phyloP scores from a whole-genome alignment of 2,113 vertebrate genomes.

The Ciconia boyciana region DNA sequence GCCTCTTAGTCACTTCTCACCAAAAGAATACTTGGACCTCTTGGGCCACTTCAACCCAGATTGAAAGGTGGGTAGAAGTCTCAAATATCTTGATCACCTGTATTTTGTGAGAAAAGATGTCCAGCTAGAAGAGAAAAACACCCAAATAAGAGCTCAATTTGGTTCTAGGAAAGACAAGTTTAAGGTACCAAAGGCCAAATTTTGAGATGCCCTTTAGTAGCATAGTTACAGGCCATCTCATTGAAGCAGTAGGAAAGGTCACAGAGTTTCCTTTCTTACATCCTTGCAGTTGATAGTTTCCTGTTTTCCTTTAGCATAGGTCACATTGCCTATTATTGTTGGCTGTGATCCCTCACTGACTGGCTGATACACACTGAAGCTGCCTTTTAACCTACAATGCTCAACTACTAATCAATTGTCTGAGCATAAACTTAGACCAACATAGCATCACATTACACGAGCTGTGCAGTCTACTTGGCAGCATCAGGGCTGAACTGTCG shows the following conservation, averaged over 20 bases:
- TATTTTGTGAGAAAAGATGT: neutral
- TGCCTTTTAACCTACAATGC: constrained; percentile 10
- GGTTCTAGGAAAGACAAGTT: neutral
- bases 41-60: neutral
- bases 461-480: neutral
- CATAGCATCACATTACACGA: neutral
- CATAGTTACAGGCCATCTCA: neutral
- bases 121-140: neutral
- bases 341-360: neutral
- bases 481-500: neutral
- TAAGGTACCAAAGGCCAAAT: neutral
- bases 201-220: neutral
- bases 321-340: neutral
- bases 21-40: neutral
- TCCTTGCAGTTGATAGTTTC: neutral
- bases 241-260: neutral
- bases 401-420: constrained; percentile 3
- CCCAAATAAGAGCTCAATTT: neutral
- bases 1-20: neutral
- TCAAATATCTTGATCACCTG: neutral
- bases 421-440: neutral
- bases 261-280: neutral
- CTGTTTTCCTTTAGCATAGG: constrained; percentile 12
- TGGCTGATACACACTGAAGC: neutral
- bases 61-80: neutral